These are phyloP conservation scores for Xanthostigma xanthostigma DNA, from an alignment of 2,888 invertebrate species.

Conservation along the genomic window DNA sequence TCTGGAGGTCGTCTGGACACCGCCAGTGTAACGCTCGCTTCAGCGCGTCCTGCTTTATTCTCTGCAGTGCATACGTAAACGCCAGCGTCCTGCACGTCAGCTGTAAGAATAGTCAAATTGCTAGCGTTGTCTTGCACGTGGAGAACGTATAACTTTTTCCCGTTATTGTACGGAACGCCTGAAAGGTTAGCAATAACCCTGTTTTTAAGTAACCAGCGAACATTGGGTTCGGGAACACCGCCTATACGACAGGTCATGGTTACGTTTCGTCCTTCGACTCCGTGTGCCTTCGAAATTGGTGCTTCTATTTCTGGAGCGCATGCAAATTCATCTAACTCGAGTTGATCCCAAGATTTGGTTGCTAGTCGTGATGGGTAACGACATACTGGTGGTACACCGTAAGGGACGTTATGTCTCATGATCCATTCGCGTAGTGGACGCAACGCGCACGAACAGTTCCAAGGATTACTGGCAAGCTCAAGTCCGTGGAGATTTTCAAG, in stretches of 20 bases:
- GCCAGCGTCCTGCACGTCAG: slow-evolving; percentile 61
- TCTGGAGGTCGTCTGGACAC: slow-evolving; percentile 49
- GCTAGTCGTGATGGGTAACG: slow-evolving; percentile 45
- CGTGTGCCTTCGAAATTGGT: slow-evolving; percentile 40
- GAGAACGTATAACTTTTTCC: slow-evolving; percentile 47
- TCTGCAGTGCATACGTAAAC: slow-evolving; percentile 64
- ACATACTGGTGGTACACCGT: slow-evolving; percentile 54
- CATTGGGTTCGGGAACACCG: slow-evolving; percentile 56
- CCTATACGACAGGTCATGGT: slow-evolving; percentile 56
- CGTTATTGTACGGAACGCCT: slow-evolving; percentile 29
- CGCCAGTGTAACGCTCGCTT: slow-evolving; percentile 55
- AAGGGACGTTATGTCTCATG: slow-evolving; percentile 60
- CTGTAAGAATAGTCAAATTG: slow-evolving; percentile 56
- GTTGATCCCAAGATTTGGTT: slow-evolving; percentile 55
- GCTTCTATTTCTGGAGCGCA: slow-evolving; percentile 58
- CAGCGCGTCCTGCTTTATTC: slow-evolving; percentile 63
- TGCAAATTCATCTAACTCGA: slow-evolving; percentile 66
- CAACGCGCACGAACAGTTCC: slow-evolving; percentile 68
- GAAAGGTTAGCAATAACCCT: slow-evolving; percentile 51
- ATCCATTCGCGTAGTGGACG: slow-evolving; percentile 67
- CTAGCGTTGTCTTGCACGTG: slow-evolving; percentile 51
- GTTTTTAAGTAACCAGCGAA: slow-evolving; percentile 57
- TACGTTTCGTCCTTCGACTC: slow-evolving; percentile 55
- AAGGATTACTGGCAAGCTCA: slow-evolving; percentile 63
- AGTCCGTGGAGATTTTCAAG: slow-evolving; percentile 56